These are phyloP conservation scores for Athene cunicularia DNA, from an alignment of 2,113 vertebrate species.

Conservation along the genomic window DNA sequence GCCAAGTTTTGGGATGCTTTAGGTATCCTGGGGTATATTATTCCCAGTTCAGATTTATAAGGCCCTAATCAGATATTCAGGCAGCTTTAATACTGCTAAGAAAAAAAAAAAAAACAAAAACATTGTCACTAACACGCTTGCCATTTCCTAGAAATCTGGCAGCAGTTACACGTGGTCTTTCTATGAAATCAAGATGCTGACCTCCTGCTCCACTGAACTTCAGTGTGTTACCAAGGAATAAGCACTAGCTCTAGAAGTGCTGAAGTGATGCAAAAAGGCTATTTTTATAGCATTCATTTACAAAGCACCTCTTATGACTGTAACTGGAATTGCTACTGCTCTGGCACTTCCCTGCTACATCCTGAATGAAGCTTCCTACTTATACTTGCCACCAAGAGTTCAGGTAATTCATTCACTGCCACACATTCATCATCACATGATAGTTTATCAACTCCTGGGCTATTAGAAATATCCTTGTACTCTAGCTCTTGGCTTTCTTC, in stretches of 20 bases:
- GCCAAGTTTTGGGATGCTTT: background rate
- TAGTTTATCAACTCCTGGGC: background rate
- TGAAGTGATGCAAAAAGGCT: background rate
- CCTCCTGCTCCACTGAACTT: background rate
- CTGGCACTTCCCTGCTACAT: background rate
- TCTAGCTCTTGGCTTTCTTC: background rate
- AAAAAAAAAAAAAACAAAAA: too few relatives aligned
- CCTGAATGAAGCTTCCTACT: background rate
- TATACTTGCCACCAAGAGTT: background rate
- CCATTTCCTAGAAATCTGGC: background rate
- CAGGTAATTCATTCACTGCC: background rate
- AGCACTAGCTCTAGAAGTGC: background rate
- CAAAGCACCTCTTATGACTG: background rate
- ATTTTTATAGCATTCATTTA: accelerated
- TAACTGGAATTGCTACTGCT: accelerated
- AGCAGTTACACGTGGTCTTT: background rate
- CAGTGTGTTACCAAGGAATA: accelerated
- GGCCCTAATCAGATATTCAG: background rate
- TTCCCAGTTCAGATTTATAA: background rate
- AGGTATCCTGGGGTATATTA: background rate
- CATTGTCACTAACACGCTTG: background rate
- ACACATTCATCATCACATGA: background rate
- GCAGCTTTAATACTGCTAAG: background rate
- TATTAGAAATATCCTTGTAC: background rate
- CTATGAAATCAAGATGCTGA: background rate